Evolutionary conservation across 2,888 invertebrate genomes (phyloP).

Genomic region (Catocala sponsa): DNA sequence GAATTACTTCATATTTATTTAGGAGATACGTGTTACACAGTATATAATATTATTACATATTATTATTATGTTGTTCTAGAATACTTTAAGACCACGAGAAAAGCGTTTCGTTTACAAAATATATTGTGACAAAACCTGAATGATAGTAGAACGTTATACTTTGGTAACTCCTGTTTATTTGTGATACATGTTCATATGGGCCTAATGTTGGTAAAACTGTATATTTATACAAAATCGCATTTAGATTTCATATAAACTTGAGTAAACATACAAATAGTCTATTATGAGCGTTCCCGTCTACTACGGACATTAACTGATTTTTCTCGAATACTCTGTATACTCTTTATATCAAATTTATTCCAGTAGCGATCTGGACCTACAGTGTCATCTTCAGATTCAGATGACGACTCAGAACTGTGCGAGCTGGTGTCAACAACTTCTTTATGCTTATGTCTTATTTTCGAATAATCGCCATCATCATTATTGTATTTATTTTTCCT

Average conservation of each 20-base stretch:
- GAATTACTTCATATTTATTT: no score
- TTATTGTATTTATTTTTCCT: slow-evolving; percentile 12
- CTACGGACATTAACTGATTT: neutral
- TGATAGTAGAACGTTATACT: no score
- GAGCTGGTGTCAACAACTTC: no score
- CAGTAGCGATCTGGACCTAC: slow-evolving; percentile 56
- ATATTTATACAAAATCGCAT: neutral
- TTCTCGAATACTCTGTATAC: slow-evolving; percentile 20
- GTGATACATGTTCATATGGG: no score
- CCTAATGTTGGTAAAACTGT: no score
- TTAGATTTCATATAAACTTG: neutral
- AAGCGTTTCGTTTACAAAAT: no score
- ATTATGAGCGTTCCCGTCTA: slow-evolving; percentile 11
- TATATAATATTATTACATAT: no score
- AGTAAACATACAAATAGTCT: neutral
- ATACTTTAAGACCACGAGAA: no score
- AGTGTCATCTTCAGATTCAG: slow-evolving; percentile 20
- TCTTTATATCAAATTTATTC: slow-evolving; percentile 52
- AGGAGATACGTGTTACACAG: no score
- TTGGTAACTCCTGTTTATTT: no score
- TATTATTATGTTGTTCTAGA: no score
- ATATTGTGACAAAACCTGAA: no score
- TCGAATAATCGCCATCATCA: slow-evolving; percentile 15
- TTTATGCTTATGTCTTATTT: slow-evolving; percentile 5
- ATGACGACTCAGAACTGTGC: slow-evolving; percentile 9